Conservation (phyloP, 2,888 invertebrate species). For the Busseola fusca region DNA sequence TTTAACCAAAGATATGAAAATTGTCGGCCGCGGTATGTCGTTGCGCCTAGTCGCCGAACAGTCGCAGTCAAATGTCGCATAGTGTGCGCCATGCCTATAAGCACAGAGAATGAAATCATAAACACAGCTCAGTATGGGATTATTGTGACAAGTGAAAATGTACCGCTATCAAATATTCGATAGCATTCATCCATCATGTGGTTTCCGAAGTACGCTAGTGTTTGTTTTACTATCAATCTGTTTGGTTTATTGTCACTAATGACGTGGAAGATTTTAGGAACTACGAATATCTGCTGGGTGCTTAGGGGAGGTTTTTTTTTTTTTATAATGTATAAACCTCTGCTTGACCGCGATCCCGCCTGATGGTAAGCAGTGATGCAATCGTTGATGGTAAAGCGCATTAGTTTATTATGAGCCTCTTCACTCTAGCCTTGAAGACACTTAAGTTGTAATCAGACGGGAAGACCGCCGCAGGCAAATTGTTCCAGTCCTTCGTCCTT, state of each 20-base stretch:
- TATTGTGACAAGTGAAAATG: slow-evolving; percentile 34
- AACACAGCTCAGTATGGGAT: slow-evolving; percentile 21
- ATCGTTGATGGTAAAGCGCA: too few relatives aligned
- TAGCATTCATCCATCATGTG: slow-evolving; percentile 56
- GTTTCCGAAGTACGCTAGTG: slow-evolving; percentile 19
- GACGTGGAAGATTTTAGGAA: slow-evolving; percentile 16
- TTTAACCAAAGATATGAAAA: neutral
- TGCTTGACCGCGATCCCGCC: too few relatives aligned
- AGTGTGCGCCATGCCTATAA: neutral
- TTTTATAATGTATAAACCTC: too few relatives aligned
- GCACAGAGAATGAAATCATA: slow-evolving; percentile 7
- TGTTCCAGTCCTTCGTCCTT: too few relatives aligned
- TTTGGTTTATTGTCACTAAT: slow-evolving; percentile 23
- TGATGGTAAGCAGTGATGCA: too few relatives aligned
- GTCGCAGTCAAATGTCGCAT: neutral
- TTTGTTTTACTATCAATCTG: slow-evolving; percentile 28
- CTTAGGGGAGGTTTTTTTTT: too few relatives aligned
- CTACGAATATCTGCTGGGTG: neutral
- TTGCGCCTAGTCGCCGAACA: too few relatives aligned
- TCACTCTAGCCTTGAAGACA: too few relatives aligned
- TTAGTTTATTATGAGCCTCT: too few relatives aligned
- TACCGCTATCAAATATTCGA: slow-evolving; percentile 47
- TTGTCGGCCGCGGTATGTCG: neutral
- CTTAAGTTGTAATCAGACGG: too few relatives aligned
- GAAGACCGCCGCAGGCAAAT: too few relatives aligned